Evolutionary conservation across 2,888 invertebrate genomes (phyloP).

Genomic region (Hedychridium roseum): DNA sequence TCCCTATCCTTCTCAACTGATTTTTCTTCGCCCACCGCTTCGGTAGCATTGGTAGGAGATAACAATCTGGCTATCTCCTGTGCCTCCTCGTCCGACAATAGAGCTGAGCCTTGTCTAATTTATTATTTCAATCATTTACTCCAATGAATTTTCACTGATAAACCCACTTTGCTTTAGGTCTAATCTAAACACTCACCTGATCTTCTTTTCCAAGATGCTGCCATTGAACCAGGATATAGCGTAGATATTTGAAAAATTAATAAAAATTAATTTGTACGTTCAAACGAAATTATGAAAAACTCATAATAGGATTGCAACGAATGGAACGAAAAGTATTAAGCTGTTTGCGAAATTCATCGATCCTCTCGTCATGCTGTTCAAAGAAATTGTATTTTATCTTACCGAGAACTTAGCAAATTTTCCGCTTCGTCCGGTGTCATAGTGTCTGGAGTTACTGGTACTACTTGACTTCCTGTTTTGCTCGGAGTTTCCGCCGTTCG

Average conservation of each 20-base stretch:
- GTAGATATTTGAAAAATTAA: conserved; percentile 24
- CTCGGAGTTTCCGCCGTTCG: conserved; percentile 27
- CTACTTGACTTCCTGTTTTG: conserved; percentile 32
- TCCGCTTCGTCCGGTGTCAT: conserved; percentile 92
- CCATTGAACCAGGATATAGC: conserved; percentile 40
- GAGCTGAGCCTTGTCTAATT: conserved; percentile 75
- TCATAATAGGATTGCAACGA: conserved; percentile 33
- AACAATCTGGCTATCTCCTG: conserved; percentile 86
- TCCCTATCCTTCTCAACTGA: conserved; percentile 63
- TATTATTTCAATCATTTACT: conserved; percentile 39
- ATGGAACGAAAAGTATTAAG: conserved; percentile 28
- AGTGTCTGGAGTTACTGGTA: conserved; percentile 65
- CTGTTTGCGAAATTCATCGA: conserved; percentile 21
- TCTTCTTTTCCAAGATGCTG: conserved; percentile 87
- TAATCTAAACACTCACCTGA: conserved; percentile 76
- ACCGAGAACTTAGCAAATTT: conserved; percentile 86
- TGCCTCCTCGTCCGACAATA: conserved; percentile 89
- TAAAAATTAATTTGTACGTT: conserved; percentile 22
- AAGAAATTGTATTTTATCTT: too few relatives aligned
- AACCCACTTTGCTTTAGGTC: conserved; percentile 1
- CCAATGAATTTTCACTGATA: background rate
- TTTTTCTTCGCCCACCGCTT: conserved; percentile 44
- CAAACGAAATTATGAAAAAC: conserved; percentile 8
- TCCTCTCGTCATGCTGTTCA: too few relatives aligned
- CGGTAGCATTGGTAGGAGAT: conserved; percentile 65